These are phyloP conservation scores for Lipophrys pholis DNA, from an alignment of 2,113 vertebrate species.

Conservation along the genomic window DNA sequence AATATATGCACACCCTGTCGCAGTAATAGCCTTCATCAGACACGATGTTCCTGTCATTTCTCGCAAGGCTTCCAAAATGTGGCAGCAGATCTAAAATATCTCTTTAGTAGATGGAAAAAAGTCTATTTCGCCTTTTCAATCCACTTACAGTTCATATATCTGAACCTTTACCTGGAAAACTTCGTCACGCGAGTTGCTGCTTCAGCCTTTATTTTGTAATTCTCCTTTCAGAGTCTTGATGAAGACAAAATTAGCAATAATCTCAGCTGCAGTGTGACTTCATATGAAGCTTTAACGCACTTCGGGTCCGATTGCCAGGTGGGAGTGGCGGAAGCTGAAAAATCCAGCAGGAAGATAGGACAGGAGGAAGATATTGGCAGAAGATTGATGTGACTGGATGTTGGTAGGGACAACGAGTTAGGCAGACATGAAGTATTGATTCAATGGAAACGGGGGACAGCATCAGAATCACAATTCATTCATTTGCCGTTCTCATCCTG, in stretches of 20 bases:
- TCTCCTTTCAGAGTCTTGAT: constrained; percentile 1
- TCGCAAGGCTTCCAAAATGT: constrained; percentile 17
- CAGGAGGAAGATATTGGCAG: not conserved
- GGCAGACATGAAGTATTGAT: not conserved
- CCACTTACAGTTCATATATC: not conserved
- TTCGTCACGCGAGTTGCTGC: no score
- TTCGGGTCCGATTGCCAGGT: constrained; percentile 27
- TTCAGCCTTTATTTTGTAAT: constrained; percentile 15
- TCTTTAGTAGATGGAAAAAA: not conserved
- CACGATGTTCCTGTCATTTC: constrained; percentile 2
- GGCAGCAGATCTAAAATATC: not conserved
- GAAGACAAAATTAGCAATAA: constrained; percentile 20
- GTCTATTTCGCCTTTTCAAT: not conserved
- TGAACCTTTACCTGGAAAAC: not conserved
- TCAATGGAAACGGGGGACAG: no score
- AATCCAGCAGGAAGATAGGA: constrained; percentile 1
- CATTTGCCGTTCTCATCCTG: no score
- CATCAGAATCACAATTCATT: no score
- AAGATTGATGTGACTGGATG: not conserved
- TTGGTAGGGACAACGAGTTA: not conserved
- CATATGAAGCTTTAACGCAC: constrained; percentile 18
- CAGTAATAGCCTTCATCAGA: constrained; percentile 4
- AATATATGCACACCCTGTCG: constrained; percentile 13
- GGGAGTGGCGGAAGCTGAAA: not conserved
- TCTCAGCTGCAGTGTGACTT: constrained; percentile 37